Evolutionary conservation across 2,888 invertebrate genomes (phyloP).

Genomic region (Andrena camellia): DNA sequence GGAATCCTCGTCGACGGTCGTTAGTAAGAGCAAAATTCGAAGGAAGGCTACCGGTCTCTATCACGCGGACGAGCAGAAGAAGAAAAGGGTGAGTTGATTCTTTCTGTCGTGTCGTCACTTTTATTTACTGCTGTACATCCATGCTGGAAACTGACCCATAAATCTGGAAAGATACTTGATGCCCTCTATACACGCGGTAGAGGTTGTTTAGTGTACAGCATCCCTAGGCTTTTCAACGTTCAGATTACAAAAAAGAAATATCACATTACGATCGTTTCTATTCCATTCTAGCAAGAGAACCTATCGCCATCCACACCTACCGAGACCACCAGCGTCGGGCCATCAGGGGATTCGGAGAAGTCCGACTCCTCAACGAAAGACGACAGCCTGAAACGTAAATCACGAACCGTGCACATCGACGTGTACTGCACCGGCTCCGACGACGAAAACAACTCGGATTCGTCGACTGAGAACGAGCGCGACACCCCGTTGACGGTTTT

Average conservation of each 20-base stretch:
- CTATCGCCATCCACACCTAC: conserved; percentile 60
- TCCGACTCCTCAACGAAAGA: conserved; percentile 73
- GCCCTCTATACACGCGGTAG: too few species aligned
- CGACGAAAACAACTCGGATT: conserved; percentile 82
- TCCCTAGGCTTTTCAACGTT: background rate
- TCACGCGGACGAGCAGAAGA: conserved; percentile 70
- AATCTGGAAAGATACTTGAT: too few species aligned
- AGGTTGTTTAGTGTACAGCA: background rate
- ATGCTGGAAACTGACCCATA: too few species aligned
- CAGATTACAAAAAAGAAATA: background rate
- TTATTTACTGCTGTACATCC: too few species aligned
- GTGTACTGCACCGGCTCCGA: conserved; percentile 91
- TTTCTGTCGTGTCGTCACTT: too few species aligned
- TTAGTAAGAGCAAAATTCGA: conserved; percentile 61
- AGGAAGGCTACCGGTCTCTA: conserved; percentile 66
- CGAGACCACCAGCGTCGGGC: conserved; percentile 63
- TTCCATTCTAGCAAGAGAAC: conserved; percentile 65
- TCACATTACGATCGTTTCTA: background rate
- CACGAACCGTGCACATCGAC: conserved; percentile 91
- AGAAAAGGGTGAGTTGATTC: conserved; percentile 67
- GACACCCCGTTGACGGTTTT: conserved; percentile 88
- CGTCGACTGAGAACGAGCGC: conserved; percentile 83
- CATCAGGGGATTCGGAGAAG: conserved; percentile 60
- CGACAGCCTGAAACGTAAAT: conserved; percentile 84
- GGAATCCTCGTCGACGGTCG: conserved; percentile 66